Evolutionary conservation across 2,113 vertebrate species (phyloP), one percentile per base, ranked within the genome.

Genomic region (Chaenocephalus aceratus): DNA sequence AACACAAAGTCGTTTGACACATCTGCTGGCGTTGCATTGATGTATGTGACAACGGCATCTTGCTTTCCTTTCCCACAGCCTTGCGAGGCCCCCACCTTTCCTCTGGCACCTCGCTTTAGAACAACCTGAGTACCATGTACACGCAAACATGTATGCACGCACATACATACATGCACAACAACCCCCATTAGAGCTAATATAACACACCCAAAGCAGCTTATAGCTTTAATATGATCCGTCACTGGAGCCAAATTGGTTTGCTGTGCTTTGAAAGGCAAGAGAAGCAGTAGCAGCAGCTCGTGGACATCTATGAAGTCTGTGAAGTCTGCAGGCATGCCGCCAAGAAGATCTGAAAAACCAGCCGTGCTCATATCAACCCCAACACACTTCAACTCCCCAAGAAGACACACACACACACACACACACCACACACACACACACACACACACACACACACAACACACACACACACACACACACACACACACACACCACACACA

Each of bases 1-100:
- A 93, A 92, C 5, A n/a, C 41, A 5, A 63, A 93, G 83, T 70
- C 85, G 89, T 93, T 94, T 94, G 90, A 92, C 93, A 94, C 91
- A 89, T 94, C 90, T 91, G 88, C 84, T 91, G 88, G 78, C 57
- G 82, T 84, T 44, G 89, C 80, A 82, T 85, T 89, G 84, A 90
- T 85, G 90, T 90, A 88, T 75, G 89, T 87, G 86, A 92, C 86
- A 90, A 89, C 77, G 44, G 64, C 80, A 80, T 72, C 83, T 86
- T 68, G 83, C 85, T 75, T 89, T 91, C 85, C 88, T 91, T 92
- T 94, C 89, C 86, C 91, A 91, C 92, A 87, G 80, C 44, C 65
- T 34, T 70, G 82, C 3, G 5, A 86, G 80, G 74, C 83, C 91
- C 75, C 89, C 86, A 76, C 83, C 82, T 76, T 72, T 64, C 79